Conservation (phyloP, 2,797 vertebrate species). For the Spheniscus humboldti region DNA sequence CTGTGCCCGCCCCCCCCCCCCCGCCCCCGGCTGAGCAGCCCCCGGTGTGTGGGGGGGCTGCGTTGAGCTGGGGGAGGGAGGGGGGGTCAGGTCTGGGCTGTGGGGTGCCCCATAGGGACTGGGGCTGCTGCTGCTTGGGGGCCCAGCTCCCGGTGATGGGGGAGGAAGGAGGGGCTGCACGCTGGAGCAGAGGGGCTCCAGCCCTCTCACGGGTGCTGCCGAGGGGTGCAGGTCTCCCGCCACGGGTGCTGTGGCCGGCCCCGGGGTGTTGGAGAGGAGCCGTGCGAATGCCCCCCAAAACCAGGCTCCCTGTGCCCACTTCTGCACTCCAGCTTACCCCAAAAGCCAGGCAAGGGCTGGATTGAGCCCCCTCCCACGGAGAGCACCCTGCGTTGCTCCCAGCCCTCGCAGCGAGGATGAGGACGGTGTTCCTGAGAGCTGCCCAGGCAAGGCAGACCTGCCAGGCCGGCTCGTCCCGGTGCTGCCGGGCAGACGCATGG, state of each 20-base stretch:
- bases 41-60: not conserved
- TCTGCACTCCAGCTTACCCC: not conserved
- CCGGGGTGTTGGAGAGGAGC: not conserved
- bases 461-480: not conserved
- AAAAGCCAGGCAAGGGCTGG: not conserved
- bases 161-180: not conserved
- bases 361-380: not conserved
- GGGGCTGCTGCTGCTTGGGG: not conserved
- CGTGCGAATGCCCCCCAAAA: not conserved
- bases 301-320: not conserved
- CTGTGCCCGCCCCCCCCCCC: not conserved
- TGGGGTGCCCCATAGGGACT: not conserved
- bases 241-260: not conserved
- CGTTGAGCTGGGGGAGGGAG: too few relatives aligned
- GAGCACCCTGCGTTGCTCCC: not conserved
- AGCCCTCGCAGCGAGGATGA: not conserved
- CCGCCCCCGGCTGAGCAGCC: not conserved
- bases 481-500: not conserved
- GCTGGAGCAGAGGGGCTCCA: too few relatives aligned
- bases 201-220: too few relatives aligned
- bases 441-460: not conserved
- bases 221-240: not conserved
- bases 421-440: not conserved
- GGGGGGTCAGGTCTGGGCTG: too few relatives aligned
- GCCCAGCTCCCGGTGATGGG: not conserved